These are phyloP conservation scores for Dunckerocampus dactyliophorus DNA, from an alignment of 2,113 vertebrate species.

Conservation along the genomic window DNA sequence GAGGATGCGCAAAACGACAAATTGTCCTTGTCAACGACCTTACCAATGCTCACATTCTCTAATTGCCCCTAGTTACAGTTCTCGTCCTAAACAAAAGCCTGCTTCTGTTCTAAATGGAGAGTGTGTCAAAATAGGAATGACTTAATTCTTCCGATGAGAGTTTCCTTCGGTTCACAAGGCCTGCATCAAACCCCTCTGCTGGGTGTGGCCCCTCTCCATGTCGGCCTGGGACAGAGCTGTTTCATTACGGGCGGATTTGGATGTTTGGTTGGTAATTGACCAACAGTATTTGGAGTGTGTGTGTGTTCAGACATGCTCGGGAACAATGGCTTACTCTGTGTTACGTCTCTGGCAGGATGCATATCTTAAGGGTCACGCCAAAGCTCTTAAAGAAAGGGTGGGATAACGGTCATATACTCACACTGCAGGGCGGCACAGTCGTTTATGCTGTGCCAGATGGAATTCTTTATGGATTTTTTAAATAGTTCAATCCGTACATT, in stretches of 20 bases:
- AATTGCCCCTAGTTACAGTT: too few species aligned
- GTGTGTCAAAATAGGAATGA: constrained; percentile 40
- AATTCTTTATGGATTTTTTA: neutral
- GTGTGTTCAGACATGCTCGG: neutral
- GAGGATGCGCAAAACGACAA: too few species aligned
- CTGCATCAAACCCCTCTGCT: constrained; percentile 21
- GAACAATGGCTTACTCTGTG: constrained; percentile 47
- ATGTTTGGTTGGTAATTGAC: constrained; percentile 14
- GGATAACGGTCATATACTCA: neutral
- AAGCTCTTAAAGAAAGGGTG: constrained; percentile 6
- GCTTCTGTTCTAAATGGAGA: constrained; percentile 16
- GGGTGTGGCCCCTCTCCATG: constrained; percentile 49
- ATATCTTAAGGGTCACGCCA: constrained; percentile 31
- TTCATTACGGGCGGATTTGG: constrained; percentile 31
- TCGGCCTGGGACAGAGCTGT: constrained; percentile 13
- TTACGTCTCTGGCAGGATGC: constrained; percentile 28
- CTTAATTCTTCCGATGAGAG: constrained; percentile 56
- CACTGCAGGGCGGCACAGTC: neutral
- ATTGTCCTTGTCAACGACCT: too few species aligned
- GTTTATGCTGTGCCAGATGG: neutral
- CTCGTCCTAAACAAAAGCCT: constrained; percentile 4
- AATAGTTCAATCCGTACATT: neutral
- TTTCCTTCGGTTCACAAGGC: constrained; percentile 36
- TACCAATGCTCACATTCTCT: too few species aligned
- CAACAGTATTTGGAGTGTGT: neutral